phyloP scores from a whole-genome alignment of 30 jellyfish, hydroid and myxozoan genomes.

The Hydractinia symbiolongicarpus region DNA sequence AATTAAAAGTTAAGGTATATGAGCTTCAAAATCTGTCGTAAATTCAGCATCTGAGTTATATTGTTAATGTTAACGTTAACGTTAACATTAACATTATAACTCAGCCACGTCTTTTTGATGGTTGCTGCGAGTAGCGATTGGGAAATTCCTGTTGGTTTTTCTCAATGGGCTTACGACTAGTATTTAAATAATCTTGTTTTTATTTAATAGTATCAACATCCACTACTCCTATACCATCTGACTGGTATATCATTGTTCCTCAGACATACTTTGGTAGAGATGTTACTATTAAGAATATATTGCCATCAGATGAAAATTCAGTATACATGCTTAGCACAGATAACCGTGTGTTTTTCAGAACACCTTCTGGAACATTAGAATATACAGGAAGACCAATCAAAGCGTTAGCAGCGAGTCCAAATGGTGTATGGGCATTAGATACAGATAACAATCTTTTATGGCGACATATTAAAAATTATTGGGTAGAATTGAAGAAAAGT shows the following conservation, averaged over 20 bases:
- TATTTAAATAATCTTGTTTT: neutral
- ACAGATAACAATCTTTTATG: neutral
- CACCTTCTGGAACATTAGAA: neutral
- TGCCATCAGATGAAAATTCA: neutral
- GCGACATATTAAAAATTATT: neutral
- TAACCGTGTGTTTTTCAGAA: neutral
- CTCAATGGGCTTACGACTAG: too few relatives aligned
- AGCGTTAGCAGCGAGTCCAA: neutral
- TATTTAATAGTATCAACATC: neutral
- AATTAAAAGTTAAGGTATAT: too few relatives aligned
- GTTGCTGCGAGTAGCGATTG: too few relatives aligned
- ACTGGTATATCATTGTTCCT: slow-evolving; percentile 13
- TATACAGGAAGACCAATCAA: neutral
- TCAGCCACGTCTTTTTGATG: too few relatives aligned
- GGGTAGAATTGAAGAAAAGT: neutral
- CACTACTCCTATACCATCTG: slow-evolving; percentile 18
- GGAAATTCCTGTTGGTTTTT: too few relatives aligned
- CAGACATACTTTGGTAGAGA: slow-evolving; percentile 6
- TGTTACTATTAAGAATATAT: neutral
- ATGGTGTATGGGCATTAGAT: neutral
- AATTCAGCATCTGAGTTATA: too few relatives aligned
- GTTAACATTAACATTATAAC: too few relatives aligned
- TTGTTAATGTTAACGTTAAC: too few relatives aligned
- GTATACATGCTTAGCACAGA: neutral
- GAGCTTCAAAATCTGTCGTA: too few relatives aligned